Evolutionary conservation across 1,140 invertebrate genomes (phyloP), one percentile per base, ranked within the genome.

Genomic region (Brachionus paranguensis): DNA sequence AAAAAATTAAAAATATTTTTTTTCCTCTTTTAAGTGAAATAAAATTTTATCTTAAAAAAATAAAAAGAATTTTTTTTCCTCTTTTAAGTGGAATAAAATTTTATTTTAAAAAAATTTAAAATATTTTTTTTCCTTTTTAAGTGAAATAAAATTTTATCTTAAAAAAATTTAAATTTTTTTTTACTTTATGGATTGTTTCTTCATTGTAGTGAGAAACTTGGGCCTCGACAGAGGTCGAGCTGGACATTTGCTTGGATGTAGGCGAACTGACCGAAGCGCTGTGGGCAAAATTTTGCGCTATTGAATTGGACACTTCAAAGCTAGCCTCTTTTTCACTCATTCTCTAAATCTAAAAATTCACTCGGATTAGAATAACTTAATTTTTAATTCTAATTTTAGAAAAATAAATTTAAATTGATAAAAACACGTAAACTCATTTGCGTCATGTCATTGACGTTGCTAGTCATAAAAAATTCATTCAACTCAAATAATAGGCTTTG

Each of bases 91-190:
- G 3, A 29, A 29, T 29, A 29, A 29, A 29, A 29, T 29, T 29
- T 29, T 29, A 2, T 29, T 29, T 3, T 1, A 29, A 29, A 29
- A 29, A 24, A 24, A 24, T 24, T 24, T 24, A 24, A 24, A 24
- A 24, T 1, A 24, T 1, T 24, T 24, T 24, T 24, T 1, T 24
- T 1, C 0, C 24, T 24, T 29, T 29, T 29, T 29, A 29, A 29
- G 27, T 29, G 2, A 2, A 29, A 55, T 3, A 41, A 33, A 89
- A 96, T 96, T 88, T 11, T 17, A 2, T 6, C 2, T 29, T 4
- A 78, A 60, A 53, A 24, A 24, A 24, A 24, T 24, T 24, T 24
- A 24, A 24, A 24, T 24, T 24, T 24, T 50, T 84, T 20, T n/a
- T 45, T 43, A 53, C 60, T 78, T 65, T 84, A 14, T 84, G 83